phyloP scores from a whole-genome alignment of 2,113 vertebrate species.

The Proterorhinus semilunaris region DNA sequence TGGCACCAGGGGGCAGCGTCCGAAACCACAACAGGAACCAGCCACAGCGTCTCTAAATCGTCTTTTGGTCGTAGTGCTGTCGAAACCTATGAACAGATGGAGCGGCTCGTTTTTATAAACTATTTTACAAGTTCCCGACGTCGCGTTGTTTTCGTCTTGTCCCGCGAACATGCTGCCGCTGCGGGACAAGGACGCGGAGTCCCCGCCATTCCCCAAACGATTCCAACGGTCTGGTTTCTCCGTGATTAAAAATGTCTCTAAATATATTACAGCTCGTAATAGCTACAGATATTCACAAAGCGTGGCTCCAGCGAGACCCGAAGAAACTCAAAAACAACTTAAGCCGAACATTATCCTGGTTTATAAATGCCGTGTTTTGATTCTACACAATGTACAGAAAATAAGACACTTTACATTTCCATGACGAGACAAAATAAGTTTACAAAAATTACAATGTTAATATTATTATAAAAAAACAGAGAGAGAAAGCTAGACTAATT shows the following conservation, averaged over 20 bases:
- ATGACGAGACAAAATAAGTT: constrained; percentile 51
- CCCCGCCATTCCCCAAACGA: too few relatives aligned
- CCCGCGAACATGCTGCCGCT: too few relatives aligned
- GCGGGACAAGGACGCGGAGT: too few relatives aligned
- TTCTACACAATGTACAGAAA: constrained; percentile 53
- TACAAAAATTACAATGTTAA: constrained; percentile 60
- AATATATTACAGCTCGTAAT: constrained; percentile 75
- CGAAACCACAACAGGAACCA: neutral
- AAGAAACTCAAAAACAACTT: constrained; percentile 8
- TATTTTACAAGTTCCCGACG: constrained; percentile 48
- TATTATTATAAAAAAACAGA: constrained; percentile 37
- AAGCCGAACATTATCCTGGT: constrained; percentile 40
- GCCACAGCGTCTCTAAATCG: neutral
- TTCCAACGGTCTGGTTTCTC: constrained; percentile 7
- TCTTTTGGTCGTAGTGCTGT: constrained; percentile 36
- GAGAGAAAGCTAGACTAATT: constrained; percentile 29
- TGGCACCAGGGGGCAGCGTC: constrained; percentile 82
- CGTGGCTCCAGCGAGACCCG: constrained; percentile 65
- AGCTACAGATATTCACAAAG: constrained; percentile 79
- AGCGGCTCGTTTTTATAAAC: constrained; percentile 62
- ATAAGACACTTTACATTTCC: constrained; percentile 66
- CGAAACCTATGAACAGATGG: constrained; percentile 37
- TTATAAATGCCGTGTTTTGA: constrained; percentile 23
- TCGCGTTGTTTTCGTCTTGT: neutral
- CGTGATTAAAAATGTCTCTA: constrained; percentile 75